These are phyloP conservation scores for Piscicola geometra DNA, from an alignment of 2,888 invertebrate genomes.

Conservation along the genomic window DNA sequence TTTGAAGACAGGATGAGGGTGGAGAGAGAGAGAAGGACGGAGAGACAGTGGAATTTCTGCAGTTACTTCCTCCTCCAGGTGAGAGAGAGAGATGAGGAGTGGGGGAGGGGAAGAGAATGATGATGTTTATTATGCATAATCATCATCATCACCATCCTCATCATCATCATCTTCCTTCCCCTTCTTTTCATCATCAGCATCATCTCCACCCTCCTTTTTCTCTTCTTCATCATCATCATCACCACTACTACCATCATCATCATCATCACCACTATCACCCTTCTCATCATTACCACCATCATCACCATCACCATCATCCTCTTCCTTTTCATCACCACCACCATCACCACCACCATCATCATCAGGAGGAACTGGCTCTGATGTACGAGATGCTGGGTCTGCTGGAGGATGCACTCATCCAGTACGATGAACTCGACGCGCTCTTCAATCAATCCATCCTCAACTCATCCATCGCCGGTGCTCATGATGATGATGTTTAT, in stretches of 20 bases:
- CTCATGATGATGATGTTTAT: not conserved
- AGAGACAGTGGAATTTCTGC: slow-evolving; percentile 87
- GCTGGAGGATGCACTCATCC: slow-evolving; percentile 86
- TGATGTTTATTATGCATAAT: too few relatives aligned
- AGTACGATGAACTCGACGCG: slow-evolving; percentile 94
- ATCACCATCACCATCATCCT: not conserved
- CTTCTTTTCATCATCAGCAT: too few relatives aligned
- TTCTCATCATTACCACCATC: slow-evolving; percentile 95
- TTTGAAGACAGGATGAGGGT: slow-evolving; percentile 86
- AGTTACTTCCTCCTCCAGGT: slow-evolving; percentile 87
- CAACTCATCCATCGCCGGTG: slow-evolving; percentile 77
- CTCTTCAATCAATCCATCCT: slow-evolving; percentile 92
- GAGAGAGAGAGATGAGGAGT: slow-evolving; percentile 38
- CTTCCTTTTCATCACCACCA: not conserved
- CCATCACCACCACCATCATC: not conserved
- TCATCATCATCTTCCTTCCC: not conserved
- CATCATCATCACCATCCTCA: not conserved
- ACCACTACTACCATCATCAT: slow-evolving; percentile 61
- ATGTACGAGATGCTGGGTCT: slow-evolving; percentile 88
- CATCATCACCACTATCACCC: slow-evolving; percentile 88
- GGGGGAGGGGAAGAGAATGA: not conserved
- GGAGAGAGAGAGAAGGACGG: slow-evolving; percentile 81
- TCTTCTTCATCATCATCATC: too few relatives aligned
- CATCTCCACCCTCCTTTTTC: too few relatives aligned
- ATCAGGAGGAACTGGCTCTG: slow-evolving; percentile 87